phyloP scores from a whole-genome alignment of 2,888 invertebrate genomes.

The Odontocolon sp. region DNA sequence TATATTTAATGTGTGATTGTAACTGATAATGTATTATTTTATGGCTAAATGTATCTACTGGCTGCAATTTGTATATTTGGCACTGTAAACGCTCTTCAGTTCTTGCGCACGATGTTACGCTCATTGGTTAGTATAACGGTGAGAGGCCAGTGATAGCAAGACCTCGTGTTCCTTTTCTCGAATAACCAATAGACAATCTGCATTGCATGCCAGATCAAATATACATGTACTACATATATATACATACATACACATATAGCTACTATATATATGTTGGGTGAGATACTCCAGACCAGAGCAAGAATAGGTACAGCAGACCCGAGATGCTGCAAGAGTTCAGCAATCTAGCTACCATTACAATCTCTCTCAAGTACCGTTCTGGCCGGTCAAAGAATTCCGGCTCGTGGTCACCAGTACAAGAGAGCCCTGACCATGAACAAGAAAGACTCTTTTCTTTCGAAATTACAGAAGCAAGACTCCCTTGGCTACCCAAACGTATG shows the following conservation, averaged over 20 bases:
- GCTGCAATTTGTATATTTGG: neutral
- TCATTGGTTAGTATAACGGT: conserved; percentile 42
- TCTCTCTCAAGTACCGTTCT: conserved; percentile 27
- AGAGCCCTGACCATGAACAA: neutral
- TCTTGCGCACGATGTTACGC: neutral
- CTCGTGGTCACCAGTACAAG: conserved; percentile 7
- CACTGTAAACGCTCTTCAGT: neutral
- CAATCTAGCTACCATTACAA: conserved; percentile 3
- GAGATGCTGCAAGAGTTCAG: conserved; percentile 4
- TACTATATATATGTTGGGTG: neutral
- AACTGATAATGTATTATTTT: conserved; percentile 28
- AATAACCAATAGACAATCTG: neutral
- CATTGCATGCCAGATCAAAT: conserved; percentile 12
- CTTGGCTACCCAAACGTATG: too few species aligned
- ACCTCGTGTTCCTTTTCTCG: conserved; percentile 9
- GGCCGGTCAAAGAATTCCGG: conserved; percentile 35
- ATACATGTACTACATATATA: neutral
- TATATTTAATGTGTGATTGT: conserved; percentile 23
- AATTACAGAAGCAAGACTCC: neutral
- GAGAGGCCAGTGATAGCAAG: conserved; percentile 16
- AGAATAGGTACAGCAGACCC: neutral
- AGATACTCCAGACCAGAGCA: conserved; percentile 35
- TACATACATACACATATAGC: too few species aligned
- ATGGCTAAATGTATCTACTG: neutral
- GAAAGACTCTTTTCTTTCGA: too few species aligned